phyloP scores from a whole-genome alignment of 2,797 vertebrate genomes.

The Takifugu ocellatus region DNA sequence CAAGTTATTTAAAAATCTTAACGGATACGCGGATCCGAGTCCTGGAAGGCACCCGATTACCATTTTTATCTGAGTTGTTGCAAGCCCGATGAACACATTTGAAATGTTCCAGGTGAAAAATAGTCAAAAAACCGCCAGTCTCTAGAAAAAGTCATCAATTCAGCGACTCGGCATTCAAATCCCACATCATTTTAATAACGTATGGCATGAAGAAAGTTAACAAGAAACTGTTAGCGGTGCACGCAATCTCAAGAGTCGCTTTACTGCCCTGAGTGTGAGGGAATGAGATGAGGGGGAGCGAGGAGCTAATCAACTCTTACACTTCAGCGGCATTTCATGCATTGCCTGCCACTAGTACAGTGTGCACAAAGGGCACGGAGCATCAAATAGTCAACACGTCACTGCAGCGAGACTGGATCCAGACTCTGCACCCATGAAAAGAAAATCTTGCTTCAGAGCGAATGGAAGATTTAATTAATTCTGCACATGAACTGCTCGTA shows the following conservation, averaged over 20 bases:
- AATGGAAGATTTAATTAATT: slow-evolving; percentile 34
- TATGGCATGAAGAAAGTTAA: slow-evolving; percentile 50
- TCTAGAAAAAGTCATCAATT: slow-evolving; percentile 11
- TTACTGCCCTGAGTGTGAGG: slow-evolving; percentile 35
- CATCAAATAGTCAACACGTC: slow-evolving; percentile 47
- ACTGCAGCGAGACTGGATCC: slow-evolving; percentile 27
- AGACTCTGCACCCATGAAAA: slow-evolving; percentile 36
- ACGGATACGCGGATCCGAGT: no score
- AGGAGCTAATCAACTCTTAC: slow-evolving; percentile 59
- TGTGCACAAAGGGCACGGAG: slow-evolving; percentile 44
- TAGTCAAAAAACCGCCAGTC: no score
- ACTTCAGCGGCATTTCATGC: slow-evolving; percentile 51
- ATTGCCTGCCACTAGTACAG: slow-evolving; percentile 43
- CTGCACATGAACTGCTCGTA: slow-evolving; percentile 34
- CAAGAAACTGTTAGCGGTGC: slow-evolving; percentile 40
- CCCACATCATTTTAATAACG: slow-evolving; percentile 46
- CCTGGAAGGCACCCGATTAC: no score
- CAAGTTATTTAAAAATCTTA: no score
- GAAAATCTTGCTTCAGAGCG: slow-evolving; percentile 13
- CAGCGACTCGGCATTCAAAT: slow-evolving; percentile 20
- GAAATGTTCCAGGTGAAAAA: no score
- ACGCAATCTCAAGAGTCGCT: slow-evolving; percentile 45
- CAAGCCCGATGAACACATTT: no score
- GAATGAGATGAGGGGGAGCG: slow-evolving; percentile 47
- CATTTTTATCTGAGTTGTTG: no score